Base-by-base conservation (phyloP, 2,797 vertebrate species). In the Sebastes minor region DNA sequence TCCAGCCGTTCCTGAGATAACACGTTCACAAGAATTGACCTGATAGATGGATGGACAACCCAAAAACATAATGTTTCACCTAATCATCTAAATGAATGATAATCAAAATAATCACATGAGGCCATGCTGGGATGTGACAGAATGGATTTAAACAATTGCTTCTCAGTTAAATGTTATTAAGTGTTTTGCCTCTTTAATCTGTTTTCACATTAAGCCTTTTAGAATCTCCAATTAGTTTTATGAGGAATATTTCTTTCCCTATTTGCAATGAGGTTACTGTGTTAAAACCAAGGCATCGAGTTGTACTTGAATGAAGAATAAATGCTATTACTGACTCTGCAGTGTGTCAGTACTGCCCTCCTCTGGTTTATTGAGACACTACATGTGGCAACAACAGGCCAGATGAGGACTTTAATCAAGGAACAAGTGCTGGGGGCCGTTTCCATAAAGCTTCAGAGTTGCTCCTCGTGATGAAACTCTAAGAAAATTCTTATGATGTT, bases 311-410 rank as follows among this genome's bases (percentile, higher is more conserved):
- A 11, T 68, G 16, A 53, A 59, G 30, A 65, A 69, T n/a, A 49
- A 28, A 11, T 46, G 20, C 4, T 27, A 2, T 65, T 12, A 57
- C 18, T 38, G 35, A 33, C 28, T 20, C 8, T 64, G 55, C 42
- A 52, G 28, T 25, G 71, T 27, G 62, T 57, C 42, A 4, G 33
- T 59, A 46, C 85, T 89, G 86, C 83, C 85, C 1, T 82, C 85
- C 2, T 35, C 53, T 83, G 90, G 85, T 84, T 12, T 8, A 35
- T 13, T 30, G 9, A 74, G 14, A 23, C 6, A 68, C 28, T 60
- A 77, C 82, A 86, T 1, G 4, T 52, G 3, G 4, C 8, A 55
- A 33, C 52, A 27, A 57, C 38, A 60, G 35, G 18, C 20, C 10
- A 64, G 5, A 66, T 13, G 14, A 60, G 23, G 11, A 65, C 28